Percentiles rank a stretch among this genome's conserved stretches.
phyloP scores from a whole-genome alignment of 2,113 vertebrate species.

The Rhinoptilus africanus region DNA sequence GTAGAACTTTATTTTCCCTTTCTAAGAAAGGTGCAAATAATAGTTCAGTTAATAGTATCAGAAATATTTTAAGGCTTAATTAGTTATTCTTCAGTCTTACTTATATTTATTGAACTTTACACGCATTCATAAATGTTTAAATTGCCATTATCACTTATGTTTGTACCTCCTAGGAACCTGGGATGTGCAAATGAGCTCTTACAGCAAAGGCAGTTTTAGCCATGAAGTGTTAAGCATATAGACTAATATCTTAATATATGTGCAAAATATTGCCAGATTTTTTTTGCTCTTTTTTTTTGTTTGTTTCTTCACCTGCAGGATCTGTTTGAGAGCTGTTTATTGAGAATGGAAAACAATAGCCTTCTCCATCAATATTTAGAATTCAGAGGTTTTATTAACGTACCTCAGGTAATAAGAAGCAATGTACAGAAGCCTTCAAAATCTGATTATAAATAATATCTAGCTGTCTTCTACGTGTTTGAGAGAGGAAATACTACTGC shows the following conservation, averaged over 20 bases:
- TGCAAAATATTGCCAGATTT: not conserved
- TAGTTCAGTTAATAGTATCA: not conserved
- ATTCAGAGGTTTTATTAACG: constrained; percentile 77
- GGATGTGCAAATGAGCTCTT: not conserved
- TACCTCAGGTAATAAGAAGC: constrained; percentile 79
- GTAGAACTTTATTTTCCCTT: not conserved
- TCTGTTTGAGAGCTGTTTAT: constrained; percentile 81
- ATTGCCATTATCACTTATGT: not conserved
- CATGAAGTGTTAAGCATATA: not conserved
- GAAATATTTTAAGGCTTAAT: not conserved
- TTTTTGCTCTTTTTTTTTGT: not conserved
- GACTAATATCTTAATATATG: not conserved
- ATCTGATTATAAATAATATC: not conserved
- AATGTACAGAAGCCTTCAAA: not conserved
- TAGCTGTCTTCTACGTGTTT: not conserved
- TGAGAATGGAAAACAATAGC: constrained; percentile 78
- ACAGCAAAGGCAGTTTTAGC: not conserved
- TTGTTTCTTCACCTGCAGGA: constrained; percentile 72
- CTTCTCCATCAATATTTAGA: constrained; percentile 84
- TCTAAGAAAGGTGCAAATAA: not conserved
- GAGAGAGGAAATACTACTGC: not conserved
- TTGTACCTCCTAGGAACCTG: not conserved
- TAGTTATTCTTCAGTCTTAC: not conserved
- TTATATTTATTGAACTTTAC: not conserved
- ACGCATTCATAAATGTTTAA: not conserved